Percentiles rank a stretch among this genome's conserved stretches.
These are phyloP conservation scores for Aphelinus certus DNA, from an alignment of 1,140 invertebrate genomes.

Conservation along the genomic window DNA sequence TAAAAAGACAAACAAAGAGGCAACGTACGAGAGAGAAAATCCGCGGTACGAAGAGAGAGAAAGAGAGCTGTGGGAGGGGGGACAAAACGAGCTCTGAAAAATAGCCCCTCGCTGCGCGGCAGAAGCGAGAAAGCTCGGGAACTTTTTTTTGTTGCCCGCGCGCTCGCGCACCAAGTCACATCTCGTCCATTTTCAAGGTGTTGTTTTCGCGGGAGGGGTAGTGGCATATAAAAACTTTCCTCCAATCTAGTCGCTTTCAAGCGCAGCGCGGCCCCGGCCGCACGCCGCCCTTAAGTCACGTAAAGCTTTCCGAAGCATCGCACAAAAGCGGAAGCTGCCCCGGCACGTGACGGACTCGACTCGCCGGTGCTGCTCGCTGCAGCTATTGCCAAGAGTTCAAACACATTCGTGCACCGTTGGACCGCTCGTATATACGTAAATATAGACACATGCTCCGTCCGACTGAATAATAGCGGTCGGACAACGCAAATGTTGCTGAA, in stretches of 20 bases:
- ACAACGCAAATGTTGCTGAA: not conserved
- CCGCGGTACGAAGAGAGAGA: no score
- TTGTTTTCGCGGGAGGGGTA: conserved; percentile 7
- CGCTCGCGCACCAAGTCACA: conserved; percentile 13
- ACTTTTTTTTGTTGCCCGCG: not conserved
- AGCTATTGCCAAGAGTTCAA: not conserved
- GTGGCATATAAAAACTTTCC: conserved; percentile 27
- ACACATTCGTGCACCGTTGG: no score
- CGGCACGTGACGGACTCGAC: conserved; percentile 20
- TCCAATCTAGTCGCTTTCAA: conserved; percentile 17
- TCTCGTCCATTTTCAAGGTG: conserved; percentile 31
- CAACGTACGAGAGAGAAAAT: not conserved
- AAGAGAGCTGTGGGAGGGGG: no score
- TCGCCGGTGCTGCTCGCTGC: not conserved
- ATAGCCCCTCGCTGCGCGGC: not conserved
- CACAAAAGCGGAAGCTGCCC: conserved; percentile 37
- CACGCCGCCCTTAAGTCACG: conserved; percentile 3
- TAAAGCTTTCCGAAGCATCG: conserved; percentile 31
- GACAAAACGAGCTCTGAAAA: conserved; percentile 6
- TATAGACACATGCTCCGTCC: no score
- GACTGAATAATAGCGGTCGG: no score
- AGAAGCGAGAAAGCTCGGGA: not conserved
- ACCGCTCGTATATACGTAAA: no score
- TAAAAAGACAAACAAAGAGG: not conserved
- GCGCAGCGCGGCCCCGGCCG: not conserved